A percentile compares a stretch with the other conserved stretches of the same genome.
These are phyloP conservation scores for Sula dactylatra DNA, from an alignment of 2,113 vertebrate species.

Conservation along the genomic window DNA sequence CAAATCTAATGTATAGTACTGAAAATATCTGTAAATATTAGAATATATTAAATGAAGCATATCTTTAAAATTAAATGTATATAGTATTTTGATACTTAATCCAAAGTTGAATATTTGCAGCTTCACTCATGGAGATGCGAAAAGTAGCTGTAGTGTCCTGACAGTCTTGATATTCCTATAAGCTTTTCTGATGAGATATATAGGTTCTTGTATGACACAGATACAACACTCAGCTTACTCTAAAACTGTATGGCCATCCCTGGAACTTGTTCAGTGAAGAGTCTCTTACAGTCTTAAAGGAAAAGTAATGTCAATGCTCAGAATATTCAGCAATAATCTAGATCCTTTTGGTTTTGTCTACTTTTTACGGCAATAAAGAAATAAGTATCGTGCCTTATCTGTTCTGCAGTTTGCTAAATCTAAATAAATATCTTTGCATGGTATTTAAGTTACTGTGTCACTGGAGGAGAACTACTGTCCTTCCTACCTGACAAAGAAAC, in stretches of 20 bases:
- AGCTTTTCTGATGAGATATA: background rate
- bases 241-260: background rate
- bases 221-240: background rate
- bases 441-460: background rate
- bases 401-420: background rate
- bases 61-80: background rate
- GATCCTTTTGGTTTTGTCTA: background rate
- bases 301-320: background rate
- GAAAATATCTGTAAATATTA: background rate
- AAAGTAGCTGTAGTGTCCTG: background rate
- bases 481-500: background rate
- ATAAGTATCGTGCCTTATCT: background rate
- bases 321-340: background rate
- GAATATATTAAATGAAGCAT: background rate
- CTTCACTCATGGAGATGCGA: background rate
- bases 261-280: background rate
- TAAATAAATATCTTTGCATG: background rate
- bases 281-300: background rate
- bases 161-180: background rate
- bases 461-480: background rate
- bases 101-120: background rate
- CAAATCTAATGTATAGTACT: background rate
- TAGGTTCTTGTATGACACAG: background rate
- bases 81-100: background rate
- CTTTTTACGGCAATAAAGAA: background rate